Evolutionary conservation across 2,888 invertebrate genomes (phyloP).

Genomic region (Hedychridium roseum): DNA sequence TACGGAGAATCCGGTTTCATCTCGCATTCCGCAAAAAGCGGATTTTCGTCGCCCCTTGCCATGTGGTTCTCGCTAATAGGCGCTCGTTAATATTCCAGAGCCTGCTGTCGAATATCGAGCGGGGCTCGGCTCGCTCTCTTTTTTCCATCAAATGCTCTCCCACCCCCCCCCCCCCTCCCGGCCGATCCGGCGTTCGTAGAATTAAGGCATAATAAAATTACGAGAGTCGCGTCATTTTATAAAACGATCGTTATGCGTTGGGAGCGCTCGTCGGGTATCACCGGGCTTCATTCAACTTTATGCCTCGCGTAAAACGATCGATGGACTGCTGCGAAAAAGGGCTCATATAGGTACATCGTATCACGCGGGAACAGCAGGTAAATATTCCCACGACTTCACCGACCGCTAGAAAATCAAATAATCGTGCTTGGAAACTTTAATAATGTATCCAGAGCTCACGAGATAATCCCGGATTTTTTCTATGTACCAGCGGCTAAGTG

Average conservation of each 20-base stretch:
- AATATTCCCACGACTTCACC: too few relatives aligned
- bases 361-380: too few relatives aligned
- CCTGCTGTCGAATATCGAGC: conserved; percentile 30
- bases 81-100: conserved; percentile 32
- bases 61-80: conserved; percentile 27
- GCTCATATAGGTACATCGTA: too few relatives aligned
- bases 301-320: conserved; percentile 30
- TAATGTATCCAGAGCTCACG: too few relatives aligned
- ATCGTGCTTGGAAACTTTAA: too few relatives aligned
- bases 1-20: conserved; percentile 12
- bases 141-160: conserved; percentile 8
- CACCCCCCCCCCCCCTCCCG: conserved; percentile 3
- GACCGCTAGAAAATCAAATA: too few relatives aligned
- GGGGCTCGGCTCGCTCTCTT: conserved; percentile 17
- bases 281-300: too few relatives aligned
- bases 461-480: too few relatives aligned
- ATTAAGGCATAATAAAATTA: conserved; percentile 34
- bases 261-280: conserved; percentile 25
- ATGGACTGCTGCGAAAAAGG: conserved; percentile 25
- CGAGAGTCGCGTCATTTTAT: conserved; percentile 30
- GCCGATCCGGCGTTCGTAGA: conserved; percentile 23
- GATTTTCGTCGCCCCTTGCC: conserved; percentile 18
- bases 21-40: conserved; percentile 15
- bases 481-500: too few relatives aligned
- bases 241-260: conserved; percentile 31